Evolutionary conservation across 2,888 invertebrate species (phyloP).

Genomic region (Euplexia lucipara): DNA sequence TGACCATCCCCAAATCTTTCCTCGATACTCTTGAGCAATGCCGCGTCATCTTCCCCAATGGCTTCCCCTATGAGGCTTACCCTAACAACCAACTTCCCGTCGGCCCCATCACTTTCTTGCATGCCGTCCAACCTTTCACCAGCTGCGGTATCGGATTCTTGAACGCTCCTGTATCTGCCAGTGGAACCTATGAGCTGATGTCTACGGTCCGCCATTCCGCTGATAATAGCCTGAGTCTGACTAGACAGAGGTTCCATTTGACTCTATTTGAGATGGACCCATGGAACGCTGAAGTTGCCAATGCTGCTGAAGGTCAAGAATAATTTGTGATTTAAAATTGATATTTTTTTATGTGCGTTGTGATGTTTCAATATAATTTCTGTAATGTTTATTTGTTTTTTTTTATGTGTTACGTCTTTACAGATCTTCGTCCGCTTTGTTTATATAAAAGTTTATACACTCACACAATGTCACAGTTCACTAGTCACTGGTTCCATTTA

Average conservation of each 20-base stretch:
- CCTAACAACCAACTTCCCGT: conserved; percentile 42
- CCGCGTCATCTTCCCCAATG: conserved; percentile 46
- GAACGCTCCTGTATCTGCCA: conserved; percentile 24
- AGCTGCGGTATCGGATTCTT: conserved; percentile 45
- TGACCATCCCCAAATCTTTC: conserved; percentile 47
- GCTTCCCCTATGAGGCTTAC: conserved; percentile 39
- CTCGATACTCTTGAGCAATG: conserved; percentile 42
- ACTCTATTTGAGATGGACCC: conserved; percentile 21
- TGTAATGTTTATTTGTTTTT: neutral
- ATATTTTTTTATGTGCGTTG: neutral
- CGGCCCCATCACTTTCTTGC: conserved; percentile 35
- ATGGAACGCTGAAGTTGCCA: neutral
- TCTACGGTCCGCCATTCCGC: conserved; percentile 40
- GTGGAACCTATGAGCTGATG: conserved; percentile 52
- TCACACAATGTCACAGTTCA: too few relatives aligned
- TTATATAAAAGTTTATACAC: too few relatives aligned
- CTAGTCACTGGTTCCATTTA: too few relatives aligned
- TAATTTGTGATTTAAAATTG: neutral
- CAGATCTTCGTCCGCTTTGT: too few relatives aligned
- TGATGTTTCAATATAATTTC: neutral
- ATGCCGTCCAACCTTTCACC: conserved; percentile 41
- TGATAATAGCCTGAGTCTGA: conserved; percentile 33
- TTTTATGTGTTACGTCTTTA: neutral
- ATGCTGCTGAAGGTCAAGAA: neutral
- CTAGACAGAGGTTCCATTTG: conserved; percentile 48